A percentile compares a stretch with the other conserved stretches of the same genome.
Evolutionary conservation across 2,113 vertebrate genomes (phyloP).

Genomic region (Tragelaphus scriptus): DNA sequence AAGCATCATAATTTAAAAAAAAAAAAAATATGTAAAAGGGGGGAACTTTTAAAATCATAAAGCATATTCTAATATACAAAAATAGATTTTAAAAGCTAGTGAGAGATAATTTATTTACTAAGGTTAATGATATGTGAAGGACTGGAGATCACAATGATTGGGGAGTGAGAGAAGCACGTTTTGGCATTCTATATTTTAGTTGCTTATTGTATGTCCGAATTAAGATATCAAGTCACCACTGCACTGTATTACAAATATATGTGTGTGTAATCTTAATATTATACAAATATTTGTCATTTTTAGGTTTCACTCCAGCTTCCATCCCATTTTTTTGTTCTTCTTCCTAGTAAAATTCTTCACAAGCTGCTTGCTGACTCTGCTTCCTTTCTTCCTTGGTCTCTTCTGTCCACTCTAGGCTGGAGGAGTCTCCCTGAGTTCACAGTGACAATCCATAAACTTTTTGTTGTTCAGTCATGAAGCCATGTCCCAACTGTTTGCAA

Average conservation of each 20-base stretch:
- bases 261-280: background rate
- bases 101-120: background rate
- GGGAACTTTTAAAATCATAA: background rate
- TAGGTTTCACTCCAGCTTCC: background rate
- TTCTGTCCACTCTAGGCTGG: background rate
- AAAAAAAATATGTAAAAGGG: background rate
- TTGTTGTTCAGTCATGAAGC: background rate
- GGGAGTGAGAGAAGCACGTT: background rate
- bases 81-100: background rate
- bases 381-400: background rate
- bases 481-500: background rate
- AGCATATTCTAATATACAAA: background rate
- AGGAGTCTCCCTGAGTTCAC: background rate
- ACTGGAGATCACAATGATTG: background rate
- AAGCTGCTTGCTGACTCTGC: background rate
- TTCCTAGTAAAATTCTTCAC: background rate
- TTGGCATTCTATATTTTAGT: background rate
- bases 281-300: background rate
- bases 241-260: background rate
- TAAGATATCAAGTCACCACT: background rate
- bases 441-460: background rate
- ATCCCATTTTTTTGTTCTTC: background rate
- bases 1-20: background rate
- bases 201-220: background rate
- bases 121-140: background rate